Evolutionary conservation across 2,888 invertebrate species (phyloP).

Genomic region (Drosophila peninsularis): DNA sequence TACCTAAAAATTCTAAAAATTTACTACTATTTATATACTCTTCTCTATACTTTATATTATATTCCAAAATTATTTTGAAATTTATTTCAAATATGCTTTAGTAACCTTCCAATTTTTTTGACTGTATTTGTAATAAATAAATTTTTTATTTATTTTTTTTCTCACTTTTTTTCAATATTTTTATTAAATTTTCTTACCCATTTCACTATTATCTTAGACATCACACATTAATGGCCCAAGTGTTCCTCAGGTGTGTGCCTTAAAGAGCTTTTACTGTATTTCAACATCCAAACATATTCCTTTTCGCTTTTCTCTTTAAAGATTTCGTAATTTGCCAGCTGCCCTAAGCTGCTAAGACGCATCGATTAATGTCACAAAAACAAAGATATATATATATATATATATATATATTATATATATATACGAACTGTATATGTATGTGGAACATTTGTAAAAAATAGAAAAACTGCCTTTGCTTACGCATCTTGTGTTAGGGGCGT

Average conservation of each 20-base stretch:
- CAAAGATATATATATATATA: neutral
- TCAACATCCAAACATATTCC: neutral
- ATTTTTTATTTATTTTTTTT: too few relatives aligned
- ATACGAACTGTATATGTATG: neutral
- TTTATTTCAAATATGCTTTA: too few relatives aligned
- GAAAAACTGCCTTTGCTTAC: constrained; percentile 32
- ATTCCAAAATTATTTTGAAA: neutral
- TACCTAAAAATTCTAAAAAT: neutral
- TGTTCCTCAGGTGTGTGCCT: neutral
- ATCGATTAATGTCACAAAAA: constrained; percentile 1
- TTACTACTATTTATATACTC: too few relatives aligned
- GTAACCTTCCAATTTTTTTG: too few relatives aligned
- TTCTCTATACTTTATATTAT: too few relatives aligned
- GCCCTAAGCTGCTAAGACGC: constrained; percentile 17
- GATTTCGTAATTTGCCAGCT: constrained; percentile 18
- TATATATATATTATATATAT: neutral
- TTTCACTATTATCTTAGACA: neutral
- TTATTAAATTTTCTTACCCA: neutral
- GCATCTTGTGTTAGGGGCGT: constrained; percentile 13
- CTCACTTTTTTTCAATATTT: too few relatives aligned
- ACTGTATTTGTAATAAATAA: too few relatives aligned
- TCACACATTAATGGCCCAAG: neutral
- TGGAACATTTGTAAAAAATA: constrained; percentile 21
- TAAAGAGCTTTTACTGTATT: constrained; percentile 5
- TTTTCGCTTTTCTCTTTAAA: neutral